phyloP scores from a whole-genome alignment of 2,113 vertebrate species.

The Oriolus oriolus region DNA sequence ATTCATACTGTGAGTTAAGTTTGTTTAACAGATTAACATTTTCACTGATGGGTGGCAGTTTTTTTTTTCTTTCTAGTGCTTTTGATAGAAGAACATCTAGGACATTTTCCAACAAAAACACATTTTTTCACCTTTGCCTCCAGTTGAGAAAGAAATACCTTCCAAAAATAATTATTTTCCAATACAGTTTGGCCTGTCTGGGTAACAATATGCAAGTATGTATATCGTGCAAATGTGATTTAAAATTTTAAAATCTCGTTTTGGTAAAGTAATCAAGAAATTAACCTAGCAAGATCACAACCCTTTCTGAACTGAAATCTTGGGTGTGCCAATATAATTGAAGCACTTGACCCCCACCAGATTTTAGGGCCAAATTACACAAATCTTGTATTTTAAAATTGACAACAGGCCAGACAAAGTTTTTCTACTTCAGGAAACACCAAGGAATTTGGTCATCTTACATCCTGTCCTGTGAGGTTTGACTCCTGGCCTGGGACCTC shows the following conservation, averaged over 20 bases:
- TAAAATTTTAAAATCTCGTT: not conserved
- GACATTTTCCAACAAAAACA: not conserved
- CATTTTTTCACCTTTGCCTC: not conserved
- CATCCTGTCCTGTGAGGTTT: not conserved
- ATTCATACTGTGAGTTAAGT: slow-evolving; percentile 1
- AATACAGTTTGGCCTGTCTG: not conserved
- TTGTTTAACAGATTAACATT: slow-evolving; percentile 19
- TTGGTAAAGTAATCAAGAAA: not conserved
- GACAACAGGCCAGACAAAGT: not conserved
- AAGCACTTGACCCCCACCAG: not conserved
- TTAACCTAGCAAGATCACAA: not conserved
- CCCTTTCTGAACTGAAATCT: not conserved
- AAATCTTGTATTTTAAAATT: not conserved
- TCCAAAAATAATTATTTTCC: not conserved
- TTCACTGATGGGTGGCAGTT: slow-evolving; percentile 16
- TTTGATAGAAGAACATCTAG: not conserved
- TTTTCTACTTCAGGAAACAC: not conserved
- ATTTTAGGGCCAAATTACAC: not conserved
- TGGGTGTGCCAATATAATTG: not conserved
- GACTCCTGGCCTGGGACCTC: not conserved
- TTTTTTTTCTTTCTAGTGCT: slow-evolving; percentile 12
- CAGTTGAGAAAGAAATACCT: not conserved
- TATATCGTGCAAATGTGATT: not conserved
- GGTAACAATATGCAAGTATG: not conserved
- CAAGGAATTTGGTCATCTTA: not conserved